phyloP scores from a whole-genome alignment of 2,888 invertebrate species.

The Marasmarcha lunaedactyla region DNA sequence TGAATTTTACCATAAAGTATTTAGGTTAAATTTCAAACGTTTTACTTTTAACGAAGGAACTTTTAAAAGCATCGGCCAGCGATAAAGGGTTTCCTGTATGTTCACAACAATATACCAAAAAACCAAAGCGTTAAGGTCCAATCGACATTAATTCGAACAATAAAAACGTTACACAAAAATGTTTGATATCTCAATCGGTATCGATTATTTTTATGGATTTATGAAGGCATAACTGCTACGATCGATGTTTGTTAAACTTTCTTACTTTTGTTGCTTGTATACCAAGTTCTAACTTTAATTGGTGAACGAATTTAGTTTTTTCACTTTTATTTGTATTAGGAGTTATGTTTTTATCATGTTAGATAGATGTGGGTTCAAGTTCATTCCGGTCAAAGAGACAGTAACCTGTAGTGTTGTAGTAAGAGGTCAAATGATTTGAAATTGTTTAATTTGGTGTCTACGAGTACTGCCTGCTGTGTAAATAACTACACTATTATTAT shows the following conservation, averaged over 20 bases:
- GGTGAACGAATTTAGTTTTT: constrained; percentile 8
- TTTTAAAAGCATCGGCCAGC: neutral
- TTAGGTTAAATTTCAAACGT: neutral
- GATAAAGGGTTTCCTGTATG: constrained; percentile 3
- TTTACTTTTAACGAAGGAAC: neutral
- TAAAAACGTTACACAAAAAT: constrained; percentile 17
- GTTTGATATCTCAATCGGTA: constrained; percentile 49
- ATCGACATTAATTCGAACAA: constrained; percentile 3
- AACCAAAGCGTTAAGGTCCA: constrained; percentile 19
- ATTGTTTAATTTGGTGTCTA: no score
- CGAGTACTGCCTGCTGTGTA: no score
- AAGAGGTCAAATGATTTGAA: no score
- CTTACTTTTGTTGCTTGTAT: constrained; percentile 1
- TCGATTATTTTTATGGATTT: constrained; percentile 38
- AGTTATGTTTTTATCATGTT: no score
- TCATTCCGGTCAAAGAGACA: no score
- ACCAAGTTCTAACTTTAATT: constrained; percentile 13
- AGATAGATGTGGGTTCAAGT: no score
- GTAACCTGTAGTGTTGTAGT: no score
- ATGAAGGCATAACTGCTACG: constrained; percentile 34
- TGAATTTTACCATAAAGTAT: neutral
- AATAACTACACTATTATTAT: no score
- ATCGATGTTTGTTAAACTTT: constrained; percentile 34
- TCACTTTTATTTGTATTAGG: no score
- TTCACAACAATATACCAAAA: constrained; percentile 18